phyloP scores from a whole-genome alignment of 2,113 vertebrate species.

The Phalacrocorax carbo region DNA sequence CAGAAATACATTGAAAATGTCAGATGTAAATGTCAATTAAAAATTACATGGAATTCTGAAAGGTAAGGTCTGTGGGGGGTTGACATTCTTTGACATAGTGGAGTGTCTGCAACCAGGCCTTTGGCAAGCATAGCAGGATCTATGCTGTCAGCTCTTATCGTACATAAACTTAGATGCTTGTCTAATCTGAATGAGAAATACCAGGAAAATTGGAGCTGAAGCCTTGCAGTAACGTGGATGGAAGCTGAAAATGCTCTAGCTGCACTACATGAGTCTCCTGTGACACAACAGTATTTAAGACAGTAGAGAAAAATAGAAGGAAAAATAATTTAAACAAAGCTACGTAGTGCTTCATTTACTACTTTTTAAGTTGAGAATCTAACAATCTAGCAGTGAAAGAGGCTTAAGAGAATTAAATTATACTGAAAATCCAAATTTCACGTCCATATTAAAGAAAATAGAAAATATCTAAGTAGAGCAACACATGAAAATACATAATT shows the following conservation, averaged over 20 bases:
- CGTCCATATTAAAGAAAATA: not conserved
- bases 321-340: slow-evolving; percentile 33
- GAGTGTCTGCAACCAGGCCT: slow-evolving; percentile 80
- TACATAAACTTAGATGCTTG: slow-evolving; percentile 73
- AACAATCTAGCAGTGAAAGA: not conserved
- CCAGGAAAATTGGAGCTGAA: slow-evolving; percentile 67
- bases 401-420: not conserved
- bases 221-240: slow-evolving; percentile 44
- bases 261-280: slow-evolving; percentile 13
- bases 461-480: not conserved
- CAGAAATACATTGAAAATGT: slow-evolving; percentile 82
- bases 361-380: not conserved
- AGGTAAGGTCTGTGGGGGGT: slow-evolving; percentile 77
- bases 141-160: slow-evolving; percentile 79
- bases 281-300: slow-evolving; percentile 51
- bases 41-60: slow-evolving; percentile 84
- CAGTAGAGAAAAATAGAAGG: slow-evolving; percentile 6
- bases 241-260: slow-evolving; percentile 48
- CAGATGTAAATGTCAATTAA: slow-evolving; percentile 90
- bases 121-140: slow-evolving; percentile 79
- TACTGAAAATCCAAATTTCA: not conserved
- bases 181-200: slow-evolving; percentile 79
- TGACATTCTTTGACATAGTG: slow-evolving; percentile 79
- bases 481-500: not conserved
- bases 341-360: not conserved